Percentiles rank a stretch among this genome's conserved stretches.
phyloP scores from a whole-genome alignment of 2,888 invertebrate genomes.

The Callosobruchus maculatus region DNA sequence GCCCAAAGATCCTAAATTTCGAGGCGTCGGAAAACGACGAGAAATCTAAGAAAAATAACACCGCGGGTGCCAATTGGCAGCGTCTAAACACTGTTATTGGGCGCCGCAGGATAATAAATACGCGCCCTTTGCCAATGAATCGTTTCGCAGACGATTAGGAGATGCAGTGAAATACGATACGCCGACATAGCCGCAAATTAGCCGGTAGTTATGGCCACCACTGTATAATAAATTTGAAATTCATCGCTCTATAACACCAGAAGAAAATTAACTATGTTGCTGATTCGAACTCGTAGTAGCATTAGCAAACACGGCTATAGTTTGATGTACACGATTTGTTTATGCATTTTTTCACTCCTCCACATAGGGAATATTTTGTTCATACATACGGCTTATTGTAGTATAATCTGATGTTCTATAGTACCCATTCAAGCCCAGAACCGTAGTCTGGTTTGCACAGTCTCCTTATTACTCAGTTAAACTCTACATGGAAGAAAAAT shows the following conservation, averaged over 20 bases:
- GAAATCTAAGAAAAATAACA: neutral
- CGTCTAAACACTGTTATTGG: neutral
- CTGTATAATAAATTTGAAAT: neutral
- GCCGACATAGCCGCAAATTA: neutral
- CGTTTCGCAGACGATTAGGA: neutral
- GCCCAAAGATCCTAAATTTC: neutral
- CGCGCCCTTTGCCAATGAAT: neutral
- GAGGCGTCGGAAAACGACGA: neutral
- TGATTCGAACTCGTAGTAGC: no score
- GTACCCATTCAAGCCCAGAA: no score
- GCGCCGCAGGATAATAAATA: neutral
- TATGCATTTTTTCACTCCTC: no score
- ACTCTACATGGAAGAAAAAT: no score
- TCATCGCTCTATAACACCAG: neutral
- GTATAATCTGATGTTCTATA: no score
- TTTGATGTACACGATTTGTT: no score
- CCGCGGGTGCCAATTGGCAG: neutral
- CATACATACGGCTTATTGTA: no score
- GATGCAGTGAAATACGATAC: neutral
- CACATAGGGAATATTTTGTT: no score
- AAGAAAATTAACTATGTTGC: neutral
- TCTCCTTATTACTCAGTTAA: no score
- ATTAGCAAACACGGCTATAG: no score
- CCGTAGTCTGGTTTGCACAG: no score
- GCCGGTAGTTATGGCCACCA: neutral